A percentile compares a stretch with the other conserved stretches of the same genome.
Conservation (phyloP, 2,888 invertebrate genomes). For the Caradrina kadenii region DNA sequence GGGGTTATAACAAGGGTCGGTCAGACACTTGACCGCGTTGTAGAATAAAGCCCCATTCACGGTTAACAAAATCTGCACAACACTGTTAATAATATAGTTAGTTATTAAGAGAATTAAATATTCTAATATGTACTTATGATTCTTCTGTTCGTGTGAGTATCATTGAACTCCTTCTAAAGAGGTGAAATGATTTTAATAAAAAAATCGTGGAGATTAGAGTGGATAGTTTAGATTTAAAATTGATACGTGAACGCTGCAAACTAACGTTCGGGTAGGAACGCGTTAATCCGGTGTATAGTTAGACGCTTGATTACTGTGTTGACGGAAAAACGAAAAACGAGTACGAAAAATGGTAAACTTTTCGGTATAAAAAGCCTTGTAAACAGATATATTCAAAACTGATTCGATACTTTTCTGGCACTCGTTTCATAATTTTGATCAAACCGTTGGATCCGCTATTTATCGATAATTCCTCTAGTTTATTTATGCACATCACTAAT, state of each 20-base stretch:
- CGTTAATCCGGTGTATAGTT: no score
- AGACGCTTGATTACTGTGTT: background rate
- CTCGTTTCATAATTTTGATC: background rate
- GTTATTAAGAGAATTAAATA: background rate
- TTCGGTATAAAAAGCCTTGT: background rate
- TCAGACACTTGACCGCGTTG: conserved; percentile 71
- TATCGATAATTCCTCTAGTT: background rate
- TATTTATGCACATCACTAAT: conserved; percentile 25
- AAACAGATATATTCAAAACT: background rate
- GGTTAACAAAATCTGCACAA: conserved; percentile 13
- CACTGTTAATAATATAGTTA: background rate
- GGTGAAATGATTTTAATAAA: no score
- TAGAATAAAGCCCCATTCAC: conserved; percentile 52
- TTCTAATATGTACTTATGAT: no score
- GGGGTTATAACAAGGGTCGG: conserved; percentile 72
- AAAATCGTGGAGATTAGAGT: no score
- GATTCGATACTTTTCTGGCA: background rate
- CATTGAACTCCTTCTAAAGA: no score
- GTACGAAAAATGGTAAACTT: background rate
- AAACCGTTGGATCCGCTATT: background rate
- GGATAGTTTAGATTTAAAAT: no score
- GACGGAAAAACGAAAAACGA: background rate
- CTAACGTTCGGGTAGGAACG: no score
- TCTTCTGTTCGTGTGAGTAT: no score
- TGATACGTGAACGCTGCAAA: no score